Percentiles rank a stretch among this genome's conserved stretches.
Conservation (phyloP, 2,113 vertebrate species). For the Coptodon bakossiorum region DNA sequence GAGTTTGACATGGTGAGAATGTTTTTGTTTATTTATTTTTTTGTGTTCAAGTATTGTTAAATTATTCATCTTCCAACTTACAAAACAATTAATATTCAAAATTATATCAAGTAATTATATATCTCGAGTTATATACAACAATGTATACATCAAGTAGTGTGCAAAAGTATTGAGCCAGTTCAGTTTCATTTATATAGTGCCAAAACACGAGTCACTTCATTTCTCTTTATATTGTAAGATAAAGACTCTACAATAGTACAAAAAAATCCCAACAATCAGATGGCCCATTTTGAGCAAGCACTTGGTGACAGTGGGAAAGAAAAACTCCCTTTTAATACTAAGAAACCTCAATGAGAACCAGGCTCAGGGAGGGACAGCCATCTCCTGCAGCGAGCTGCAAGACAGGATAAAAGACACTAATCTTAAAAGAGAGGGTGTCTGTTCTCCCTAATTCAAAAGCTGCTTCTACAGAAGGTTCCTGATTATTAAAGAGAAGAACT, state of each 20-base stretch:
- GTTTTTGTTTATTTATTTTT: background rate
- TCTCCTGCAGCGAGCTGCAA: background rate
- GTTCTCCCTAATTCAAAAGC: background rate
- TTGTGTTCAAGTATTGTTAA: rapidly evolving
- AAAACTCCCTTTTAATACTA: background rate
- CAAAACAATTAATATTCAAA: background rate
- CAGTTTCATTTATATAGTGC: rapidly evolving
- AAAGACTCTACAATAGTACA: background rate
- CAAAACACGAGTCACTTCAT: background rate
- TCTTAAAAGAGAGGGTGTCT: rapidly evolving
- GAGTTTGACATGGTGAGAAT: background rate
- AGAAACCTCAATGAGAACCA: background rate
- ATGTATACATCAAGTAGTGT: background rate
- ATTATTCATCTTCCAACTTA: background rate
- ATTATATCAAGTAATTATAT: rapidly evolving
- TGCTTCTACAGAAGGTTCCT: background rate
- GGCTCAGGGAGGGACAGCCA: rapidly evolving
- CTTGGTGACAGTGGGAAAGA: background rate
- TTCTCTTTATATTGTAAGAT: background rate
- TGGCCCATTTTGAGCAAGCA: rapidly evolving
- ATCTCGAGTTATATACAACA: background rate
- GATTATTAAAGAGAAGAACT: background rate
- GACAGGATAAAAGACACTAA: background rate
- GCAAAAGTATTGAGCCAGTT: background rate
- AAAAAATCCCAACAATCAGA: background rate